Percentiles rank a stretch among this genome's conserved stretches.
Conservation (phyloP, 2,888 invertebrate species). For the Drosophila formosana region DNA sequence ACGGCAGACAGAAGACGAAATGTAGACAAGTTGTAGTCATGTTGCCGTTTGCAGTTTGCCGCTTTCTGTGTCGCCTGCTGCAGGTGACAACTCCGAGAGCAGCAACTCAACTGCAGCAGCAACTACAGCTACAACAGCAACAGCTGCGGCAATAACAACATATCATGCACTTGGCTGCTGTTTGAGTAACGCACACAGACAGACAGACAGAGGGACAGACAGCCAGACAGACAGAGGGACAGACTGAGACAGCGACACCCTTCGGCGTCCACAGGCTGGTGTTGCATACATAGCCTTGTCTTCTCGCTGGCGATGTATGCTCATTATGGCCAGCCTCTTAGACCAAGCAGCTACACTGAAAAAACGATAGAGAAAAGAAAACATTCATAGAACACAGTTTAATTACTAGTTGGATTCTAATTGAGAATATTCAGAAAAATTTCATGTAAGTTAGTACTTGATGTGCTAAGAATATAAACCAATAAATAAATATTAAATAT, state of each 20-base stretch:
- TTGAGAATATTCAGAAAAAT: too few species aligned
- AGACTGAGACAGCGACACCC: slow-evolving; percentile 21
- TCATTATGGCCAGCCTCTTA: slow-evolving; percentile 60
- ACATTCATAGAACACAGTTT: too few species aligned
- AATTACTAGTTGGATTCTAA: too few species aligned
- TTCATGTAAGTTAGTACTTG: too few species aligned
- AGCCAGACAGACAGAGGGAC: slow-evolving; percentile 9
- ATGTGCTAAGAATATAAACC: too few species aligned
- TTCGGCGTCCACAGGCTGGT: slow-evolving; percentile 50
- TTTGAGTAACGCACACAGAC: slow-evolving; percentile 52
- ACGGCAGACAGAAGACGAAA: slow-evolving; percentile 63
- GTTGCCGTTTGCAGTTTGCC: slow-evolving; percentile 65
- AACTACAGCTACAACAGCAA: slow-evolving; percentile 30
- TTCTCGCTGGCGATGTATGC: slow-evolving; percentile 66
- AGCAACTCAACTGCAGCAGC: slow-evolving; percentile 33
- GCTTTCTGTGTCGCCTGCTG: slow-evolving; percentile 59
- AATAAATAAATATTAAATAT: too few species aligned
- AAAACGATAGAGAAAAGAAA: too few species aligned
- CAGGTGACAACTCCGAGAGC: slow-evolving; percentile 71
- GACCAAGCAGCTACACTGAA: slow-evolving; percentile 6
- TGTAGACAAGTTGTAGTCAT: slow-evolving; percentile 78
- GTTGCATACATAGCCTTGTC: slow-evolving; percentile 60
- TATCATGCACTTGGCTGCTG: slow-evolving; percentile 56
- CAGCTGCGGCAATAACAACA: slow-evolving; percentile 38
- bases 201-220: slow-evolving; percentile 13